Evolutionary conservation across 1,140 invertebrate species (phyloP).

Genomic region (Orchestia grillus): DNA sequence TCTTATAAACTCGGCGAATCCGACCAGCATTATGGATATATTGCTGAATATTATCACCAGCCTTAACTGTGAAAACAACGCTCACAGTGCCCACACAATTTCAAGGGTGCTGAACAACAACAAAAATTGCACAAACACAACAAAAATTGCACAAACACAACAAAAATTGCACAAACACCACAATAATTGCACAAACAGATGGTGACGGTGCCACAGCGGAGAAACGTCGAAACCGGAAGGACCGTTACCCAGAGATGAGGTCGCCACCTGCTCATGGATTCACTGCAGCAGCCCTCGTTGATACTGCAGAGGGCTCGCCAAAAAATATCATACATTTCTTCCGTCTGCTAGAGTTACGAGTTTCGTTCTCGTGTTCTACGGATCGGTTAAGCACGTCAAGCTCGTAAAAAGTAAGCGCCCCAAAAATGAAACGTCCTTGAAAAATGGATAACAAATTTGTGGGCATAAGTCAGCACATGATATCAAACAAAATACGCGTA

Average conservation of each 20-base stretch:
- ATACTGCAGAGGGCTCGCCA: neutral
- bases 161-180: too few species aligned
- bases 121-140: neutral
- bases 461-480: too few species aligned
- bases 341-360: neutral
- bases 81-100: neutral
- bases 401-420: neutral
- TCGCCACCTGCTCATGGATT: neutral
- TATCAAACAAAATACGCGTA: too few species aligned
- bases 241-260: neutral
- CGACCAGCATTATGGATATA: neutral
- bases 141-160: too few species aligned
- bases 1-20: neutral
- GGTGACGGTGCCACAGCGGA: neutral
- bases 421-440: too few species aligned
- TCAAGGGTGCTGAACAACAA: too few species aligned
- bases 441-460: too few species aligned
- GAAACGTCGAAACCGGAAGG: neutral
- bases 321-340: neutral
- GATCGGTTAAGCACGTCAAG: neutral
- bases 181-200: neutral
- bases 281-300: neutral
- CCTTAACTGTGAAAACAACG: neutral
- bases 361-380: neutral
- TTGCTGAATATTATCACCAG: neutral